Base-by-base conservation (phyloP, 2,888 invertebrate genomes). In the Aspidiotus destructor region DNA sequence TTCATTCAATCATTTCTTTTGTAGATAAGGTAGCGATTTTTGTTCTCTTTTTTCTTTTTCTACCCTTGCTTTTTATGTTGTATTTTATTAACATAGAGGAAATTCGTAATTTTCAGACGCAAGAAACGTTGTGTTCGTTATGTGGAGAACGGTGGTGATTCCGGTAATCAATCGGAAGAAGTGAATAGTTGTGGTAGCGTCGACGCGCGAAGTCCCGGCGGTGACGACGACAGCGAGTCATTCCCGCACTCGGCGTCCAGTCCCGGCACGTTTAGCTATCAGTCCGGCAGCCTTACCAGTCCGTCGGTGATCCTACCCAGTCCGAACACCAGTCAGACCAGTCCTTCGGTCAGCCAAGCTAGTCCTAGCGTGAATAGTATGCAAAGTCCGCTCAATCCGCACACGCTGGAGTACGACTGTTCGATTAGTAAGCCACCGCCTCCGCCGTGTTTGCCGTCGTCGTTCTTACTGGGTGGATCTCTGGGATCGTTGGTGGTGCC, bases 91-190 rank as follows among this genome's bases (percentile, higher is more conserved):
- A 57, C 16, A 16, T 57, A 7, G 7, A 57, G 2, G 11, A 28
- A 3, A 28, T 28, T 28, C 28, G 17, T 54, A 42, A 9, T 28
- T 55, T 82, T 7, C 83, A 94, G 93, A 84, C 92, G 94, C 84
- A 94, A 94, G 86, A 94, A 94, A 81, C 94, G 94, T 81, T 94
- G 94, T 84, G 90, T 94, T 77, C 89, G 94, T 74, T 94, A 94
- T 82, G 88, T 92, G 88, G 93, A 92, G 82, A 79, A 84, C 78
- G 79, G 83, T 75, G 81, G 80, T 70, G 85, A 84, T 72, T 86
- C 84, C 75, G 82, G 82, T 72, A 83, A 82, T 73, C 84, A 84
- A 75, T 84, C 84, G 71, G 86, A 87, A 77, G 87, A 86, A 75
- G 79, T 88, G 73, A 89, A 87, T 74, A 86, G 91, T 76, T 87